Evolutionary conservation across 2,797 vertebrate genomes (phyloP), one percentile per base, ranked within the genome.

Genomic region (Odontamblyopus lacepedii): DNA sequence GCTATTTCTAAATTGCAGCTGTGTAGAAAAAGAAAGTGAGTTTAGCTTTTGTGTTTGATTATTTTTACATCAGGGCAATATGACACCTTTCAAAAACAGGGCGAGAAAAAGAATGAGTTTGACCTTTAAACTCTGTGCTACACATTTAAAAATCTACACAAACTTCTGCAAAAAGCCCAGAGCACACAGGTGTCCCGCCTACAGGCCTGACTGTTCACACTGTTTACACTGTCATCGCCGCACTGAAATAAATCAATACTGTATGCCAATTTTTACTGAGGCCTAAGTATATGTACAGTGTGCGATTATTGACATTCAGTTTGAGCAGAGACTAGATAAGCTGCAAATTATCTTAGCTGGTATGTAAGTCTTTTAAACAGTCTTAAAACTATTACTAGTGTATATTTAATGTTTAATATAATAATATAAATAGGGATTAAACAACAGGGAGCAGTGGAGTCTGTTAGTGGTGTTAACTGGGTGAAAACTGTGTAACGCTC

Each of bases 1-100:
- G 71, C 79, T 88, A 79, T 82, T 85, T 83, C 66, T 81, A 83
- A 84, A 72, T 69, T 69, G 73, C 86, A 87, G 76, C 88, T 87
- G 76, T 72, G 67, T 71, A 74, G 67, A 57, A 67, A 84, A 82
- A 76, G 79, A 83, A 80, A 84, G 70, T 67, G 72, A 85, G 81
- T 79, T 67, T 48, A 66, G 67, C 82, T 81, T 83, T 87, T 89
- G 81, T 85, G 78, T 79, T 50, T 44, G 68, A 53, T 79, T 86
- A 63, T 86, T 87, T 91, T 83, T 84, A 70, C 79, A 83, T 79
- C 56, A 78, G 68, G 38, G 81, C 65, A 91, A 91, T 55, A 73
- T 76, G 81, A 92, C 83, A 88, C 84, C 77, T 81, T 53, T 73
- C 56, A 72, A 71, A 75, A 71, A 67, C 29, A 67, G 73, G 81